A percentile compares a stretch with the other conserved stretches of the same genome.
Conservation (phyloP, 2,113 vertebrate species). For the Mesocricetus auratus region DNA sequence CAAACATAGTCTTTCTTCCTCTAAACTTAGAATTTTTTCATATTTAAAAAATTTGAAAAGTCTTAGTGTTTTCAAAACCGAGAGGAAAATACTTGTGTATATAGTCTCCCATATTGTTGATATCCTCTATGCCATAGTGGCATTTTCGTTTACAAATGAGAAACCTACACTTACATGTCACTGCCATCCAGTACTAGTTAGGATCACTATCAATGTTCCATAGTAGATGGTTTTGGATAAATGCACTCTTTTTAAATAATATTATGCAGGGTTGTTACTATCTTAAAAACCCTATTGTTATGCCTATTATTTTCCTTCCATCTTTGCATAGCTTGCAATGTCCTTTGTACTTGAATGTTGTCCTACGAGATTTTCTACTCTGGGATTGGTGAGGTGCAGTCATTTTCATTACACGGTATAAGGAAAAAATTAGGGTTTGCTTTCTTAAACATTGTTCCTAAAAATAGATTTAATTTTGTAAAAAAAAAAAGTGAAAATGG, state of each 20-base stretch:
- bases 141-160: neutral
- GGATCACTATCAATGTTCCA: neutral
- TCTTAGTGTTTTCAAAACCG: neutral
- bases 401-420: conserved; percentile 47
- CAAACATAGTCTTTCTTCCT: neutral
- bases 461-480: conserved; percentile 41
- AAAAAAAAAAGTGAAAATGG: neutral
- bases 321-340: neutral
- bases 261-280: neutral
- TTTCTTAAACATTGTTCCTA: conserved; percentile 10
- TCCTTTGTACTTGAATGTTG: neutral
- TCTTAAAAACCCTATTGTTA: neutral
- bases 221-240: neutral
- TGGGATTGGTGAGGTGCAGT: neutral
- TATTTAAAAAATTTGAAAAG: neutral
- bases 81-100: neutral
- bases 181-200: neutral
- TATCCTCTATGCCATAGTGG: neutral
- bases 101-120: neutral
- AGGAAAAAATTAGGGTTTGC: conserved; percentile 39
- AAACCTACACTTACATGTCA: neutral
- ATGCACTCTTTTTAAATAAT: neutral
- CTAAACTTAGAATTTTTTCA: neutral
- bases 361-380: conserved; percentile 4
- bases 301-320: neutral